Percentiles rank a stretch among this genome's conserved stretches.
These are phyloP conservation scores for Psylliodes chrysocephalus DNA, from an alignment of 2,888 invertebrate genomes.

Conservation along the genomic window DNA sequence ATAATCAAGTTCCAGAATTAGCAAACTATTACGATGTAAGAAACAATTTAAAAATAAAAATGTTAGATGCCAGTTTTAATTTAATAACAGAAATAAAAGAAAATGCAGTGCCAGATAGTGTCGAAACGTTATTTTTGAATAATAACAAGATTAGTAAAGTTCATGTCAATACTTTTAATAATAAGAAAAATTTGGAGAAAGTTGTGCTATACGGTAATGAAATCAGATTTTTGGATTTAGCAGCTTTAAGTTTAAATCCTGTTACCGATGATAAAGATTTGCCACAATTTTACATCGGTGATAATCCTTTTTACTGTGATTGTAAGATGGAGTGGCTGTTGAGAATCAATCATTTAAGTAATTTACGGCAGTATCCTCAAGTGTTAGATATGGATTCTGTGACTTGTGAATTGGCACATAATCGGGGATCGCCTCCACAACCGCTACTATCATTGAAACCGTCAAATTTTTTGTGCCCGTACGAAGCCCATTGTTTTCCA, in stretches of 20 bases:
- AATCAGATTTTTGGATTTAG: constrained; percentile 76
- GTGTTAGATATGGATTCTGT: constrained; percentile 84
- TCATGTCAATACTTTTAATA: constrained; percentile 75
- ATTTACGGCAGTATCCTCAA: constrained; percentile 78
- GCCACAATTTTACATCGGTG: constrained; percentile 82
- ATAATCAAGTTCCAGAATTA: constrained; percentile 80
- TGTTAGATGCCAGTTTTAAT: constrained; percentile 82
- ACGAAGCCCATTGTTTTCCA: constrained; percentile 85
- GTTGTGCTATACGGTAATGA: constrained; percentile 82
- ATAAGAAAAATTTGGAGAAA: constrained; percentile 78
- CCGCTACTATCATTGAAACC: constrained; percentile 76
- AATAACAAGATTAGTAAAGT: constrained; percentile 79
- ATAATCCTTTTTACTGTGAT: constrained; percentile 86
- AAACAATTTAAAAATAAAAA: constrained; percentile 74
- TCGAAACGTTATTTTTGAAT: constrained; percentile 77
- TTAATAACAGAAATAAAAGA: constrained; percentile 75
- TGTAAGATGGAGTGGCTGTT: constrained; percentile 90
- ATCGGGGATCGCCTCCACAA: constrained; percentile 71
- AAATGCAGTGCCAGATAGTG: constrained; percentile 77
- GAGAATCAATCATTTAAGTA: constrained; percentile 79
- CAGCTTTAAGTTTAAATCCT: constrained; percentile 75
- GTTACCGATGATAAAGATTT: constrained; percentile 75
- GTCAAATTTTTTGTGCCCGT: constrained; percentile 83
- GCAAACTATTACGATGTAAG: constrained; percentile 78
- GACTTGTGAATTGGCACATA: constrained; percentile 78